Conservation (phyloP, 2,113 vertebrate genomes). For the Leptosomus discolor region DNA sequence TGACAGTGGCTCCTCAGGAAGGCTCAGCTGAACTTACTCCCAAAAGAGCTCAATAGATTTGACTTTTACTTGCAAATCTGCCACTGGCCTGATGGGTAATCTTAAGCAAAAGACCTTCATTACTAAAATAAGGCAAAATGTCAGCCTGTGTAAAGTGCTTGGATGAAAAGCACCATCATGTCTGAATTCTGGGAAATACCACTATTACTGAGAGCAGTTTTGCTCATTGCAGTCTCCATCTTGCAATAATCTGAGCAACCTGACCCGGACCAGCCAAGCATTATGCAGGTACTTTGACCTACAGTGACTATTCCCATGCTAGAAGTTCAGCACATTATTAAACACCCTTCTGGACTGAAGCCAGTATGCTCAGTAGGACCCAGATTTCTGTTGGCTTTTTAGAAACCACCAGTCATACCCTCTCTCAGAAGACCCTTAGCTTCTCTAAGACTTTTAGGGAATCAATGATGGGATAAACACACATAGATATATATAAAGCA, state of each 20-base stretch:
- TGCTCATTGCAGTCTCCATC: background rate
- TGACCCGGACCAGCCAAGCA: background rate
- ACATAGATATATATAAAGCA: accelerated
- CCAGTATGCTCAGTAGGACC: background rate
- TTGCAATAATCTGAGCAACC: background rate
- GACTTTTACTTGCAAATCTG: background rate
- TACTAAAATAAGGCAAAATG: background rate
- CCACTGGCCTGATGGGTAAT: background rate
- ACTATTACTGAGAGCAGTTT: background rate
- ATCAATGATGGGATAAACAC: background rate
- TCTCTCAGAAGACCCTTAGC: background rate
- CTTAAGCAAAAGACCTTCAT: background rate
- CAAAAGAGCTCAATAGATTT: background rate
- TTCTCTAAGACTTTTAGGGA: background rate
- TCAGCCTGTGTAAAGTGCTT: background rate
- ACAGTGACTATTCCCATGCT: background rate
- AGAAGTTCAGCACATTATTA: background rate
- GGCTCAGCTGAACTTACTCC: background rate
- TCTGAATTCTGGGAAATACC: background rate
- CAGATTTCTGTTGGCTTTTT: background rate
- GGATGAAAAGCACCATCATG: background rate
- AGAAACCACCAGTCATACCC: background rate
- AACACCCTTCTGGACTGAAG: background rate
- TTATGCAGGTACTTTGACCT: background rate
- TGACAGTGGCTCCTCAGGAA: background rate